Evolutionary conservation across 2,113 vertebrate genomes (phyloP).

Genomic region (Agelaius phoeniceus): DNA sequence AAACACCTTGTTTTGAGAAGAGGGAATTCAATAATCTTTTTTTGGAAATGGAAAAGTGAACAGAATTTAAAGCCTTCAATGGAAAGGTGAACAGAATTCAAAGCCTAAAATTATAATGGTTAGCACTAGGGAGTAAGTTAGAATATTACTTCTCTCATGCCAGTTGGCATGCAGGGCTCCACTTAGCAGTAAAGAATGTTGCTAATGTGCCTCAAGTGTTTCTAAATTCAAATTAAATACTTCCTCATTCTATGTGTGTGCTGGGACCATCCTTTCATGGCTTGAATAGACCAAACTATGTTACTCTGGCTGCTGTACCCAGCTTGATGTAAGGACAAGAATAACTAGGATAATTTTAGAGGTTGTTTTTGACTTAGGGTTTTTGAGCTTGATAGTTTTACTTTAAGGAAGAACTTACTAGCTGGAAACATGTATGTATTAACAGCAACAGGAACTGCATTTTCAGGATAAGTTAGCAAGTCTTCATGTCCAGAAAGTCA

Average conservation of each 20-base stretch:
- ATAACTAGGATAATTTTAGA: not conserved
- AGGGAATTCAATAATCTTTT: not conserved
- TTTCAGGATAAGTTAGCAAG: not conserved
- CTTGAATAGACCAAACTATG: not conserved
- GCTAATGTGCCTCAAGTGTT: slow-evolving; percentile 36
- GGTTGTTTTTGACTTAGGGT: not conserved
- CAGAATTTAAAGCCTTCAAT: slow-evolving; percentile 4
- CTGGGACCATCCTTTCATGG: not conserved
- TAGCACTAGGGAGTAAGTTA: not conserved
- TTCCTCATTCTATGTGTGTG: not conserved
- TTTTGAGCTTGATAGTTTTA: not conserved
- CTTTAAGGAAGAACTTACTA: not conserved
- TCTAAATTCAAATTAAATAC: slow-evolving; percentile 53
- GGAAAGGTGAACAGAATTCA: not conserved
- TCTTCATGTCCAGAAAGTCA: not conserved
- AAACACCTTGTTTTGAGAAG: not conserved
- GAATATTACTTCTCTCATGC: slow-evolving; percentile 4
- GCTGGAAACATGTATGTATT: not conserved
- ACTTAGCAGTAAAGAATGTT: slow-evolving; percentile 14
- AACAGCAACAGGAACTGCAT: not conserved
- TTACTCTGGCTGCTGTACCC: not conserved
- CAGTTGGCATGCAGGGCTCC: slow-evolving; percentile 6
- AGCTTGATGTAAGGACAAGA: not conserved
- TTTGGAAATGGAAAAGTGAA: slow-evolving; percentile 12
- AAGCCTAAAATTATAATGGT: not conserved